phyloP scores from a whole-genome alignment of 2,113 vertebrate species.

The Atlantisia rogersi region DNA sequence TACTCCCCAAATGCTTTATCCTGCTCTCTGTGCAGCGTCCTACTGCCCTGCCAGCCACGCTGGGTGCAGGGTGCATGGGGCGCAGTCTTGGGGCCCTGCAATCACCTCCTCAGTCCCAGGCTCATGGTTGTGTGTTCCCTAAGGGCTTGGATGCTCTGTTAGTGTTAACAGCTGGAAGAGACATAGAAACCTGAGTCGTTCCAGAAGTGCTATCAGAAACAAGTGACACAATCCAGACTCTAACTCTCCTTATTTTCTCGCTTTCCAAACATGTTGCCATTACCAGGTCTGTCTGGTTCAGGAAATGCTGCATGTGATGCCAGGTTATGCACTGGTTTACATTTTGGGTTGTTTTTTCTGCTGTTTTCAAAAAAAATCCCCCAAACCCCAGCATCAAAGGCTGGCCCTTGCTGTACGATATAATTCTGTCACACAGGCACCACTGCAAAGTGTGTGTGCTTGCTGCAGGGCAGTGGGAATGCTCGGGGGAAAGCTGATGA shows the following conservation, averaged over 20 bases:
- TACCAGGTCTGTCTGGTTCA: not conserved
- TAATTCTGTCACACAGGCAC: not conserved
- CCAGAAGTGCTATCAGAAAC: not conserved
- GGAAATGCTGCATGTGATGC: not conserved
- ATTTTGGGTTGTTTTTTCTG: not conserved
- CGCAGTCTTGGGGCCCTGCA: fast-evolving
- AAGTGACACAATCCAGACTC: not conserved
- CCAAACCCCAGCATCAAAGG: not conserved
- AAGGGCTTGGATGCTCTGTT: not conserved
- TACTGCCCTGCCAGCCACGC: not conserved
- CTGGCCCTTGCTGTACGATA: not conserved
- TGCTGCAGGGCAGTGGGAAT: not conserved
- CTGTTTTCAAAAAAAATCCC: not conserved
- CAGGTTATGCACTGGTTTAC: not conserved
- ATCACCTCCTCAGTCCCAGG: not conserved
- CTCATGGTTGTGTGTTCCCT: fast-evolving
- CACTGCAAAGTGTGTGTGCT: not conserved
- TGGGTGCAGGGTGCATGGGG: too few species aligned
- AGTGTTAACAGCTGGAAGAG: too few species aligned
- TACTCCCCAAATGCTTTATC: not conserved
- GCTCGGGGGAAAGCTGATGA: not conserved
- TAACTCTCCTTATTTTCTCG: not conserved
- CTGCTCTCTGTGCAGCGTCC: not conserved
- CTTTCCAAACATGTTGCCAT: not conserved
- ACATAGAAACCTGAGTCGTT: not conserved